Conservation (phyloP, 2,888 invertebrate genomes). For the Volucella inflata region DNA sequence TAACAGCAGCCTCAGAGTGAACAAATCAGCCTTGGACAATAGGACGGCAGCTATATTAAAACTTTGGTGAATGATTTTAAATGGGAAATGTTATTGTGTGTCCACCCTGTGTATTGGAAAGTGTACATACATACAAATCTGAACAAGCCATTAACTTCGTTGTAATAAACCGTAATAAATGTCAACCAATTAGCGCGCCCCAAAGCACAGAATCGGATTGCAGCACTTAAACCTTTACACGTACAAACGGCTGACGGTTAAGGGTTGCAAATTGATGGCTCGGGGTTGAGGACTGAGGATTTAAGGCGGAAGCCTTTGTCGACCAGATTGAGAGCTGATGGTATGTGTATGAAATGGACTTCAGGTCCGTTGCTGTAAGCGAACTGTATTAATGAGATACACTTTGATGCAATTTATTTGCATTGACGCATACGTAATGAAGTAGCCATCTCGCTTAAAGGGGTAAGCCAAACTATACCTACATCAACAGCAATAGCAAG, state of each 20-base stretch:
- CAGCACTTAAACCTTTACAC: constrained; percentile 43
- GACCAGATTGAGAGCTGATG: not conserved
- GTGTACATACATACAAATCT: not conserved
- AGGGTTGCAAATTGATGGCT: no score
- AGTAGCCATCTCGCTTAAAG: constrained; percentile 16
- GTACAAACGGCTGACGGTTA: not conserved
- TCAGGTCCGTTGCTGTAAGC: constrained; percentile 11
- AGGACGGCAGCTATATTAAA: constrained; percentile 5
- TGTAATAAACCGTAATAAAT: constrained; percentile 75
- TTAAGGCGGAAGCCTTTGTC: no score
- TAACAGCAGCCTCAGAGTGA: not conserved
- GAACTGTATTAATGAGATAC: constrained; percentile 69
- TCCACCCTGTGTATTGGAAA: not conserved
- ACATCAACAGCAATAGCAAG: not conserved
- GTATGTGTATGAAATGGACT: not conserved
- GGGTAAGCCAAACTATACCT: constrained; percentile 13
- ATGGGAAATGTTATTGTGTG: constrained; percentile 40
- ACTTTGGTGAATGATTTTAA: constrained; percentile 59
- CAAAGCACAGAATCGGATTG: constrained; percentile 56
- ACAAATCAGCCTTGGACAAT: constrained; percentile 23
- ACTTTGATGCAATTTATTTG: constrained; percentile 73
- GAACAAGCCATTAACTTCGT: constrained; percentile 58
- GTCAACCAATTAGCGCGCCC: constrained; percentile 70
- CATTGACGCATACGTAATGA: constrained; percentile 67
- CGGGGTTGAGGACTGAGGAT: no score